phyloP scores from a whole-genome alignment of 1,140 invertebrate genomes.

The Drosophila pruinosa region DNA sequence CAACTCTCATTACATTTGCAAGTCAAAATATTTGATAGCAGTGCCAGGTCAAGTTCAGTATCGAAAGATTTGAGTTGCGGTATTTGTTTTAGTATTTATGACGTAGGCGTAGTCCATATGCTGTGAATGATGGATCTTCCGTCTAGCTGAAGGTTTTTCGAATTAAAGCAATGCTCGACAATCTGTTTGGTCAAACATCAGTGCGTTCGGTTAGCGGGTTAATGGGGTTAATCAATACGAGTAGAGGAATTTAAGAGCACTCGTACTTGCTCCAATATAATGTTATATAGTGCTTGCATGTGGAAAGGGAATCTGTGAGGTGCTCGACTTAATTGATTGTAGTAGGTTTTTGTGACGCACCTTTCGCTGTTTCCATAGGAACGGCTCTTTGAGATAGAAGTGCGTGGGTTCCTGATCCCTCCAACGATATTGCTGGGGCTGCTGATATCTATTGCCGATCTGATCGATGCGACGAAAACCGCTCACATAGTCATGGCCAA shows the following conservation, averaged over 20 bases:
- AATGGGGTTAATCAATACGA: slow-evolving; percentile 64
- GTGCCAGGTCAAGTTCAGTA: not conserved
- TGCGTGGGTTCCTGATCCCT: slow-evolving; percentile 42
- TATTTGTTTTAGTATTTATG: not conserved
- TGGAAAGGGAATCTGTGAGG: not conserved
- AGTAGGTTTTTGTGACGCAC: slow-evolving; percentile 30
- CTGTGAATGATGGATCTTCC: not conserved
- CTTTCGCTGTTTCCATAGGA: slow-evolving; percentile 59
- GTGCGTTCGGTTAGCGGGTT: slow-evolving; percentile 53
- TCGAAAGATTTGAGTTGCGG: not conserved
- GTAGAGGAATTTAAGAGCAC: slow-evolving; percentile 18
- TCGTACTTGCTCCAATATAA: not conserved
- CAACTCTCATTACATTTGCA: not conserved
- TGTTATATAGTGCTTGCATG: not conserved
- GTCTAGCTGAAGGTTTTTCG: not conserved
- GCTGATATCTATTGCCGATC: slow-evolving; percentile 14
- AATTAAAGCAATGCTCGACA: slow-evolving; percentile 42
- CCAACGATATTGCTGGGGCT: slow-evolving; percentile 31
- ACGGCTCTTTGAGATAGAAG: slow-evolving; percentile 49
- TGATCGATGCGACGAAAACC: slow-evolving; percentile 66
- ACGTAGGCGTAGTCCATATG: not conserved
- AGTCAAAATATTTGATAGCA: not conserved
- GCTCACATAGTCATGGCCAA: slow-evolving; percentile 69
- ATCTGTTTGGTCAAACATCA: slow-evolving; percentile 42
- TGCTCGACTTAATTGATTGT: not conserved